phyloP scores from a whole-genome alignment of 2,888 invertebrate genomes.

The Sarcophaga rosellei region DNA sequence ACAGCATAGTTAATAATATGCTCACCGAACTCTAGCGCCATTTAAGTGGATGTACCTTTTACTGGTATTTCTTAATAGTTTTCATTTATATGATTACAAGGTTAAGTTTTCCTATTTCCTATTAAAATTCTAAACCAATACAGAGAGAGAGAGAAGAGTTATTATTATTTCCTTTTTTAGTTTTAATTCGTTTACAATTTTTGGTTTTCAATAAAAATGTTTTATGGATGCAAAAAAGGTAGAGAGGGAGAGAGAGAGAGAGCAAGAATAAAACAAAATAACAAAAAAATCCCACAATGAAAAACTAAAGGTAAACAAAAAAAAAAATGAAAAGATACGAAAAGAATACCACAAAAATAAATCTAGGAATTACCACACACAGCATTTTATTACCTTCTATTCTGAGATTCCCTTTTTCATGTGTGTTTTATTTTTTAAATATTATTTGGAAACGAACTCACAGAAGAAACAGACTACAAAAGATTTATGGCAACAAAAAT shows the following conservation, averaged over 20 bases:
- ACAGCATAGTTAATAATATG: no score
- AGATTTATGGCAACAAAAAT: not conserved
- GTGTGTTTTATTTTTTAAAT: no score
- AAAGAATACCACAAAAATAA: constrained; percentile 17
- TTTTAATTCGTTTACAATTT: no score
- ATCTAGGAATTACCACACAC: constrained; percentile 16
- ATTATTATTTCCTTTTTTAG: no score
- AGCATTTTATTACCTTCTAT: not conserved
- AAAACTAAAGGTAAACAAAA: constrained; percentile 6
- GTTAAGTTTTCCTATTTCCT: not conserved
- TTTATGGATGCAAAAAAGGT: not conserved
- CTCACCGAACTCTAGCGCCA: no score
- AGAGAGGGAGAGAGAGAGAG: not conserved
- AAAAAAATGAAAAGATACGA: not conserved
- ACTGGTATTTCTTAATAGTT: no score
- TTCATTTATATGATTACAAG: no score
- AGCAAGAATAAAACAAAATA: not conserved
- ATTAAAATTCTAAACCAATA: not conserved
- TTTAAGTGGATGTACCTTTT: no score
- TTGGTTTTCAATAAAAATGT: no score
- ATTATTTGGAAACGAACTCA: no score
- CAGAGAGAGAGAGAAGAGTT: not conserved
- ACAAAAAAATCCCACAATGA: not conserved
- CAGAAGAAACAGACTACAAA: constrained; percentile 8
- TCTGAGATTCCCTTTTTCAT: not conserved